Base-by-base conservation (phyloP, 1,140 invertebrate genomes). In the Mycetomoellerius zeteki region DNA sequence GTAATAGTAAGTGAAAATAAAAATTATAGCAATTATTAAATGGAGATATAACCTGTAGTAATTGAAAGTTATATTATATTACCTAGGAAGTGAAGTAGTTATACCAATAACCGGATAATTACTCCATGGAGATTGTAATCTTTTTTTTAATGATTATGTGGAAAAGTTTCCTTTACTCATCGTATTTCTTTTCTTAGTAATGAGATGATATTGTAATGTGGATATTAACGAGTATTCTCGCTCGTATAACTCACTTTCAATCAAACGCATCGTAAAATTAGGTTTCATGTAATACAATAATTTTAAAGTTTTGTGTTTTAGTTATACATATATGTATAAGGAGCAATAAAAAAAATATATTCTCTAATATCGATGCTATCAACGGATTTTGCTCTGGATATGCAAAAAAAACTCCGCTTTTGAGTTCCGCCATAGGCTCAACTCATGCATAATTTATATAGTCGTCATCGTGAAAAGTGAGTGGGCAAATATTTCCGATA, bases 141-240 rank as follows among this genome's bases (percentile, higher is more conserved):
- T 62, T 60, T 64, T 43, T 72, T 52, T 72, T 72, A 30, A 21
- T 71, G 24, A 71, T 71, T 72, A 52, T 2, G 14, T 21, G n/a
- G 24, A 52, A 52, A 50, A 52, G 6, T 69, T 69, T 69, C 12
- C 16, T 69, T 37, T 69, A 16, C 21, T 50, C 37, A 19, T 24
- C 24, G 27, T 27, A 50, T 72, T 52, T 52, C 43, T 72, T 71
- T 50, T 1, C 14, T 27, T 72, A 3, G 19, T 52, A 52, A 72
- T 30, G 69, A 72, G 24, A 72, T n/a, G 37, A 50, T 43, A 50
- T 72, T 72, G 69, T 52, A 72, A 72, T 72, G 8, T 30, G 69
- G 43, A 52, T 52, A 72, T 52, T 72, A 72, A 72, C 3, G 16
- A 72, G 69, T 30, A 16, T 50, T 71, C 21, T 50, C 43, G n/a